phyloP scores from a whole-genome alignment of 2,888 invertebrate species.

The Xiphydria camelus region DNA sequence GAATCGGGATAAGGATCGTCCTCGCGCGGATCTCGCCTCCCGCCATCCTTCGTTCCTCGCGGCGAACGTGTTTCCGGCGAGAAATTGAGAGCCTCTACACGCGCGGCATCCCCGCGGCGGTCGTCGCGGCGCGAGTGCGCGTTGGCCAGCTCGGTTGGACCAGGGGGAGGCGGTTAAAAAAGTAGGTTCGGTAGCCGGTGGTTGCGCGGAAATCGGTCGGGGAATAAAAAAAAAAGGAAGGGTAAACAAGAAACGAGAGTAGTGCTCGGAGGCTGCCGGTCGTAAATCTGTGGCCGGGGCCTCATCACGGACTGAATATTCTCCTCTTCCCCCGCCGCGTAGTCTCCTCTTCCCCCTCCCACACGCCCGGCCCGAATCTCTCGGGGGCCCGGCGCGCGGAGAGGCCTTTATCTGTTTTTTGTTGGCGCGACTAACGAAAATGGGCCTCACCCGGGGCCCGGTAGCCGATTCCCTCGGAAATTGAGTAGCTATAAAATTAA shows the following conservation, averaged over 20 bases:
- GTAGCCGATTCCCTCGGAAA: conserved; percentile 56
- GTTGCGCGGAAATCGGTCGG: conserved; percentile 25
- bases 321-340: conserved; percentile 15
- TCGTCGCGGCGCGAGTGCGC: too few species aligned
- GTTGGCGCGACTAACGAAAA: conserved; percentile 48
- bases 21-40: too few species aligned
- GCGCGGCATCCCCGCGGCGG: too few species aligned
- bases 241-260: conserved; percentile 39
- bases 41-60: too few species aligned
- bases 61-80: too few species aligned
- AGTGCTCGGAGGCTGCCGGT: conserved; percentile 44
- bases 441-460: conserved; percentile 35
- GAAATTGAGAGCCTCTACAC: too few species aligned
- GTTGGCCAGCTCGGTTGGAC: too few species aligned
- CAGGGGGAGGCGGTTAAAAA: too few species aligned
- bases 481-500: conserved; percentile 59
- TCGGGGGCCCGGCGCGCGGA: conserved; percentile 9
- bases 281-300: conserved; percentile 52
- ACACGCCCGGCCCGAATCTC: not conserved
- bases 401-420: conserved; percentile 24
- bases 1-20: too few species aligned
- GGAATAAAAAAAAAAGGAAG: conserved; percentile 31
- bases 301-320: conserved; percentile 50
- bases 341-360: conserved; percentile 9
- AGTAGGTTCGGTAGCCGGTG: conserved; percentile 12